These are phyloP conservation scores for Papilio demoleus DNA, from an alignment of 2,888 invertebrate genomes.

Conservation along the genomic window DNA sequence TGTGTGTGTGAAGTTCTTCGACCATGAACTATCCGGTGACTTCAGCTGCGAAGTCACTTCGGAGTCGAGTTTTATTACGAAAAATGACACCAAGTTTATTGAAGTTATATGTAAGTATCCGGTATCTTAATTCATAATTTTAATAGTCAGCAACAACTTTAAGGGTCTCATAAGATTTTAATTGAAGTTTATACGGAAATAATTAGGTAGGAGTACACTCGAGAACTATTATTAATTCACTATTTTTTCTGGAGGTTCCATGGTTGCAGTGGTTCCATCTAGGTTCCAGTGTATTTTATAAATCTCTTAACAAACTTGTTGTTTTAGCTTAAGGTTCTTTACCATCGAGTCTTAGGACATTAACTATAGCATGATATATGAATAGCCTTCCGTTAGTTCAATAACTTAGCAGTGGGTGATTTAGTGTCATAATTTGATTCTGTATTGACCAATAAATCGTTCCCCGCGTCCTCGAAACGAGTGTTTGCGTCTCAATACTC, in stretches of 20 bases:
- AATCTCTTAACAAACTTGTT: no score
- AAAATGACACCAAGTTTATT: conserved; percentile 85
- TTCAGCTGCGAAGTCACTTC: conserved; percentile 92
- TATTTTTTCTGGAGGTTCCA: no score
- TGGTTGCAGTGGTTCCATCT: no score
- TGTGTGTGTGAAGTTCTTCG: conserved; percentile 87
- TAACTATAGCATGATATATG: conserved; percentile 31
- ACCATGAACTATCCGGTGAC: conserved; percentile 88
- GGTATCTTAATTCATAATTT: not conserved
- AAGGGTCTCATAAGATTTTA: not conserved
- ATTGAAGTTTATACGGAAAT: not conserved
- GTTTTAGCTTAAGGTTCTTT: not conserved
- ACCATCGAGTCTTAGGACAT: not conserved
- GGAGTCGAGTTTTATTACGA: conserved; percentile 88
- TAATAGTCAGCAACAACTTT: not conserved
- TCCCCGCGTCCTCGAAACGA: conserved; percentile 36
- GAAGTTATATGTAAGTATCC: conserved; percentile 89
- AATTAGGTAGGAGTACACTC: no score
- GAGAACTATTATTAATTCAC: no score
- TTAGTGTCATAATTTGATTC: conserved; percentile 46
- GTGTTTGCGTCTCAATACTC: conserved; percentile 42
- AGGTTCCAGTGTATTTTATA: not conserved
- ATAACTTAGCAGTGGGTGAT: conserved; percentile 42
- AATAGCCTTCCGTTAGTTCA: conserved; percentile 26
- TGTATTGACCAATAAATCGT: conserved; percentile 49